These are phyloP conservation scores for Erannis defoliaria DNA, from an alignment of 2,888 invertebrate genomes.

Conservation along the genomic window DNA sequence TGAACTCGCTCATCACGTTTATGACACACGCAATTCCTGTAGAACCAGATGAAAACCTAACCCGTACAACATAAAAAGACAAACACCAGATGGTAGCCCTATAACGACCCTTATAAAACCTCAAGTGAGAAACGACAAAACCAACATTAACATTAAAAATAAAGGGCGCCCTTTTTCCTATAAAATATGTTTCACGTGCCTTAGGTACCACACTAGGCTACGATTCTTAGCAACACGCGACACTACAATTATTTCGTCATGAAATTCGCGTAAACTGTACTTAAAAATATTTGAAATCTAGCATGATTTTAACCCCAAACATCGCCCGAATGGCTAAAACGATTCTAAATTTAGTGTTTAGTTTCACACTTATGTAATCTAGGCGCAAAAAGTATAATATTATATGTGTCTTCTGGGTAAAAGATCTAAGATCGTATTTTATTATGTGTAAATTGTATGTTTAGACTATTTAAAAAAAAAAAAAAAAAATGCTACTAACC, in stretches of 20 bases:
- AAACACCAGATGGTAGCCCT: conserved; percentile 22
- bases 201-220: not conserved
- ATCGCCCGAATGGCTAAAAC: too few species aligned
- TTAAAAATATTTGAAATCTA: too few species aligned
- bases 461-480: too few species aligned
- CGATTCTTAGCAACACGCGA: not conserved
- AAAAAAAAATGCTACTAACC: too few species aligned
- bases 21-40: not conserved
- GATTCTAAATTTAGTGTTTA: too few species aligned
- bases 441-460: too few species aligned
- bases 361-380: too few species aligned
- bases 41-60: not conserved
- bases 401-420: too few species aligned
- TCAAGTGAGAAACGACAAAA: conserved; percentile 33
- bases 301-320: too few species aligned
- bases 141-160: conserved; percentile 33
- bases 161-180: conserved; percentile 21
- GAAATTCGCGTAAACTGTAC: too few species aligned
- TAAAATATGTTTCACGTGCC: conserved; percentile 27
- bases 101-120: conserved; percentile 30
- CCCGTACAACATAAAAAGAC: conserved; percentile 10
- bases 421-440: too few species aligned
- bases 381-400: too few species aligned
- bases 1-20: not conserved
- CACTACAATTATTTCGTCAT: not conserved